Evolutionary conservation across 2,113 vertebrate genomes (phyloP), one percentile per base, ranked within the genome.

Genomic region (Platichthys flesus): DNA sequence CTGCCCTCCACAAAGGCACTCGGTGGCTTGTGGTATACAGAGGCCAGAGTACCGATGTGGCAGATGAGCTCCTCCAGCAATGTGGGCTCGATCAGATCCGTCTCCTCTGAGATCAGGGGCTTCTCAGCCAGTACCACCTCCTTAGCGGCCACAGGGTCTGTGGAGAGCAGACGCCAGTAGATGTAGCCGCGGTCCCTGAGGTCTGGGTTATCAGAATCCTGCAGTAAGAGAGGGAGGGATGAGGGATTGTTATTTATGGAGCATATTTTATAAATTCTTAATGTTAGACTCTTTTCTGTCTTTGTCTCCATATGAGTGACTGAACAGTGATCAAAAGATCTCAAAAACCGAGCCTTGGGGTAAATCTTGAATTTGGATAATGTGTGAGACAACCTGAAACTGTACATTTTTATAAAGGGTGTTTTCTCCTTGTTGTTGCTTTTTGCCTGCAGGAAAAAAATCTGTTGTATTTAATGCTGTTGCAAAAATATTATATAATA

Each of bases 101-200:
- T 99, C 94, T 99, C 98, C 89, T 99, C 98, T 0, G 97, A 99
- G 91, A 99, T 99, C 71, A 99, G 94, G 0, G 98, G 98, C 78
- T 99, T 99, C 94, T 99, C 98, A 0, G 97, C 97, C 93, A 99
- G 91, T 21, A 99, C 98, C 89, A 99, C 98, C 83, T 99, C 98
- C 89, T 99, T 99, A 66, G 98, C 98, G 0, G 98, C 98, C 85
- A 99, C 97, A 0, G 98, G 98, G 86, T 99, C 98, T 0, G 98
- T 99, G 84, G 98, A 99, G n/a, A 99, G 96, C 88, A 99, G 95
- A 56, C 98, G 96, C 98, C 98, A 99, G 91, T 99, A 99, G 93
- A 99, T 99, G 92, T 99, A 99, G 5, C 98, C 98, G 0, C 98
- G 96, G 66, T 99, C 98, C 72, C 98, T 93, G 85, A 99, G 94